A percentile compares a stretch with the other conserved stretches of the same genome.
Evolutionary conservation across 92 coral and sea anemone species (phyloP).

Genomic region (Plumapathes pennacea): DNA sequence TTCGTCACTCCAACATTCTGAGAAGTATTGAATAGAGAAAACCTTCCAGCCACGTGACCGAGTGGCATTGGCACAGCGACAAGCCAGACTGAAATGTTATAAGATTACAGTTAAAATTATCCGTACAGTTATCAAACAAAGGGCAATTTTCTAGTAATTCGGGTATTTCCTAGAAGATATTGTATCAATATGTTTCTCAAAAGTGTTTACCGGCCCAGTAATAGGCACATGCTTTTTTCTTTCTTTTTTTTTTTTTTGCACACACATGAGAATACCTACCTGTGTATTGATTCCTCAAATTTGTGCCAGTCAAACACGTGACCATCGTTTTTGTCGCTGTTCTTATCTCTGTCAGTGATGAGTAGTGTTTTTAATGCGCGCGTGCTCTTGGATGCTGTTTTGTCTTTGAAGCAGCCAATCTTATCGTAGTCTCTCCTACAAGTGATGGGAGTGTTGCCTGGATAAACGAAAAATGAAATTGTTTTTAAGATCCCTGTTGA

Average conservation of each 20-base stretch:
- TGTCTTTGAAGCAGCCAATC: slow-evolving; percentile 54
- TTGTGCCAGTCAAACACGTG: slow-evolving; percentile 48
- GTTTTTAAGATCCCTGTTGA: no score
- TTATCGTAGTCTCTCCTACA: slow-evolving; percentile 50
- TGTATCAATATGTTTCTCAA: no score
- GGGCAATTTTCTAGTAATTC: no score
- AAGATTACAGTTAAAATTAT: no score
- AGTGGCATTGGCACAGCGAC: slow-evolving; percentile 57
- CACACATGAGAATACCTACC: no score
- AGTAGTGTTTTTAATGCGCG: slow-evolving; percentile 35
- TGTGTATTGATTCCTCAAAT: slow-evolving; percentile 55
- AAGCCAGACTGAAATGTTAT: slow-evolving; percentile 56
- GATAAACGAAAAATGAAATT: no score
- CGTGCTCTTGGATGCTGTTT: slow-evolving; percentile 1
- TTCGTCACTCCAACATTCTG: slow-evolving; percentile 64
- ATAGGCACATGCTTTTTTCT: no score
- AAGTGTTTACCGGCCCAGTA: no score
- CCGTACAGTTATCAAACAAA: no score
- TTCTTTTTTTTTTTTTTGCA: no score
- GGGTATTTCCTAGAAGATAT: no score
- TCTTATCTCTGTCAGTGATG: slow-evolving; percentile 36
- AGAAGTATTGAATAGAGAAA: slow-evolving; percentile 46
- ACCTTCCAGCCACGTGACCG: slow-evolving; percentile 62
- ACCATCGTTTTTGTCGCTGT: slow-evolving; percentile 58
- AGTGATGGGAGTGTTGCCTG: no score